These are phyloP conservation scores for Oostethus manadensis DNA, from an alignment of 2,113 vertebrate species.

Conservation along the genomic window DNA sequence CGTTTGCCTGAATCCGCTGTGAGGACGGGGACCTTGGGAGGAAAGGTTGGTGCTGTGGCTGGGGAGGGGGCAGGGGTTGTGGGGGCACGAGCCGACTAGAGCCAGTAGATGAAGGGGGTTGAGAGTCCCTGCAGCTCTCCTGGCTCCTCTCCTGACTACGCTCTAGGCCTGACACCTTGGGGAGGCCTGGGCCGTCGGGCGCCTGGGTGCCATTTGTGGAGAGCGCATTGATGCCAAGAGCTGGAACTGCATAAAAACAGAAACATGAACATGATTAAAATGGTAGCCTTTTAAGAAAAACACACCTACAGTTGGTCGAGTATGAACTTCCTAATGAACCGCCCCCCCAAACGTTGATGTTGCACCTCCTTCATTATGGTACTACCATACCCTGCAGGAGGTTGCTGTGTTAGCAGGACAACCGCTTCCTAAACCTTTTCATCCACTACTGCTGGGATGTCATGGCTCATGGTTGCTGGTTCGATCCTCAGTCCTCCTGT, in stretches of 20 bases:
- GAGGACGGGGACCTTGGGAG: constrained; percentile 62
- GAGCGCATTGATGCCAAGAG: constrained; percentile 75
- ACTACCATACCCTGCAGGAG: too few relatives aligned
- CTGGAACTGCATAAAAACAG: constrained; percentile 74
- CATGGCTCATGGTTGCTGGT: too few relatives aligned
- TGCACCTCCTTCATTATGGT: too few relatives aligned
- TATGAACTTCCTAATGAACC: too few relatives aligned
- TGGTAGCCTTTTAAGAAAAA: neutral
- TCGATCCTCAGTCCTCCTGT: too few relatives aligned
- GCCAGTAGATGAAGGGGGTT: constrained; percentile 68
- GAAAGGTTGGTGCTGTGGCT: constrained; percentile 31
- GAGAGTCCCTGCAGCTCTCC: constrained; percentile 80
- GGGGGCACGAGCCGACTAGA: constrained; percentile 69
- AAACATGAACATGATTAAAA: neutral
- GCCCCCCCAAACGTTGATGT: too few relatives aligned
- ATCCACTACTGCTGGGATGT: too few relatives aligned
- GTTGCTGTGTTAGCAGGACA: too few relatives aligned
- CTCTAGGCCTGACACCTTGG: constrained; percentile 96
- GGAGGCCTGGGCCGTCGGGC: constrained; percentile 78
- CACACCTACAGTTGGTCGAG: neutral
- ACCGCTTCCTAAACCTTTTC: too few relatives aligned
- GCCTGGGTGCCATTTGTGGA: constrained; percentile 84
- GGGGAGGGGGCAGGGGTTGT: constrained; percentile 54
- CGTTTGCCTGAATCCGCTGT: constrained; percentile 55
- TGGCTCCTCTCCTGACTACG: constrained; percentile 95